Base-by-base conservation (phyloP, 2,797 vertebrate genomes). In the Streptopelia turtur region DNA sequence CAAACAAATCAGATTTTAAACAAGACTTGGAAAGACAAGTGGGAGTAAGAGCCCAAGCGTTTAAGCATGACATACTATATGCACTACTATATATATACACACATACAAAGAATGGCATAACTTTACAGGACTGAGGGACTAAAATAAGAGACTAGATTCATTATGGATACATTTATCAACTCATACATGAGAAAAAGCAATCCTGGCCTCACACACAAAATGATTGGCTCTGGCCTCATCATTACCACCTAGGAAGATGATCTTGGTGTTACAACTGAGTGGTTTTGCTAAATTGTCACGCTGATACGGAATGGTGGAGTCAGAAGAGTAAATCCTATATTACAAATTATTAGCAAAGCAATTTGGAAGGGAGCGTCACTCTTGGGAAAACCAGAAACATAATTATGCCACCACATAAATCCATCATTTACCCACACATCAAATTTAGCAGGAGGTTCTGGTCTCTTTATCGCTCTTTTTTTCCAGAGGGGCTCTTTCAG, bases 81-180 rank as follows among this genome's bases (percentile, higher is more conserved):
- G 16, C 18, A 66, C 28, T 52, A 22, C 10, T 24, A 52, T 2
- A 31, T 0, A 20, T 1, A 16, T 0, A 27, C 7, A 17, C 16
- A 49, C 17, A 35, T 35, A 74, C 10, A 43, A 3, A 66, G 43
- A 49, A 66, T 1, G 9, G 28, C 6, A 3, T 37, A 75, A 47
- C 33, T 90, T 56, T 3, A 47, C 5, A 86, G 21, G n/a, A 63
- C 16, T 21, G 16, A 81, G 17, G 28, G 41, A 41, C 37, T 57
- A 57, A 77, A 85, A 50, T 45, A 82, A 64, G 31, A 83, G 30
- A 78, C 18, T 13, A 35, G n/a, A 75, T 35, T 69, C 14, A 72
- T 84, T 79, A 87, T 7, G n/a, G 66, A 72, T 61, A 59, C 24
- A 93, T 59, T 69, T 63, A 76, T 72, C 66, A 75, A 41, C 13